phyloP scores from a whole-genome alignment of 2,888 invertebrate genomes.

The Octonoba sinensis region DNA sequence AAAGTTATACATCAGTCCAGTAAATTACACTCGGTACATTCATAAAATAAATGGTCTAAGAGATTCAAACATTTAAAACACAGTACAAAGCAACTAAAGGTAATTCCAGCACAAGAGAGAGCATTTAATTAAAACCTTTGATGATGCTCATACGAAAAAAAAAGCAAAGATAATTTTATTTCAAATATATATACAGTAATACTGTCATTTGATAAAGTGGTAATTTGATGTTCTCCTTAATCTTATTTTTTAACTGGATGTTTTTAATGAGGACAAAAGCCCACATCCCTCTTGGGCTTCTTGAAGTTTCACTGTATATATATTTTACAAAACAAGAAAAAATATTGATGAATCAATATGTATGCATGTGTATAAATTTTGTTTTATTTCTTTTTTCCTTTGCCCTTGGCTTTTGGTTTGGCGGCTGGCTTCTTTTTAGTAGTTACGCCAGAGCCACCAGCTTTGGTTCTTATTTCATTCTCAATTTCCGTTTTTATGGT shows the following conservation, averaged over 20 bases:
- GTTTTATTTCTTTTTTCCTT: conserved; percentile 53
- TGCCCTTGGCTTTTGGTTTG: conserved; percentile 31
- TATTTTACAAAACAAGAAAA: too few species aligned
- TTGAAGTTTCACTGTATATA: too few species aligned
- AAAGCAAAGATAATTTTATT: not conserved
- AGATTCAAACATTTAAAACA: conserved; percentile 3
- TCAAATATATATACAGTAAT: too few species aligned
- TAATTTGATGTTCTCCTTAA: too few species aligned
- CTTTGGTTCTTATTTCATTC: conserved; percentile 34
- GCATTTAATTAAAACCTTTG: not conserved
- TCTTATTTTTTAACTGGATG: too few species aligned
- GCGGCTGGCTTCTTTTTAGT: conserved; percentile 18
- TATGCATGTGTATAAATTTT: not conserved
- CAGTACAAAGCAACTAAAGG: conserved; percentile 6
- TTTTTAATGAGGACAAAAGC: too few species aligned
- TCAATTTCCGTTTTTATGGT: conserved; percentile 38
- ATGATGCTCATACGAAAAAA: conserved; percentile 7
- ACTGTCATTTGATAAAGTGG: too few species aligned
- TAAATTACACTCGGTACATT: not conserved
- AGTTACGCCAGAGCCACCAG: conserved; percentile 29
- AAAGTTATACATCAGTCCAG: too few species aligned
- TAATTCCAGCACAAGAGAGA: conserved; percentile 8
- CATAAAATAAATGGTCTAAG: not conserved
- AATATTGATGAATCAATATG: not conserved
- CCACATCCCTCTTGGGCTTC: too few species aligned